Evolutionary conservation across 2,888 invertebrate species (phyloP), one percentile per base, ranked within the genome.

Genomic region (Panopea generosa): DNA sequence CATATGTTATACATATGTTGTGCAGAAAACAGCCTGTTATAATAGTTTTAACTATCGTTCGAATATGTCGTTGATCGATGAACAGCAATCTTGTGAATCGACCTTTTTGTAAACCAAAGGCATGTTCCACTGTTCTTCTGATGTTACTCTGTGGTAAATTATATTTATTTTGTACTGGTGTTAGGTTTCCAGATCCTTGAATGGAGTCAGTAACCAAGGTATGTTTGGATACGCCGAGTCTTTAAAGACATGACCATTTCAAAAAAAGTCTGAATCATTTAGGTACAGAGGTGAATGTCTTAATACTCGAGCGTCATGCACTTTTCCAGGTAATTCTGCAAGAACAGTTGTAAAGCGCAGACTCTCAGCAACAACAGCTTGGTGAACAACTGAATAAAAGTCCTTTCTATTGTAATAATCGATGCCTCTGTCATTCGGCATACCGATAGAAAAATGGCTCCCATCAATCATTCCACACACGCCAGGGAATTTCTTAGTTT

Each of bases 401-500:
- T 61, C 43, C 49, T 73, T 73, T 26, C 73, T 45, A 29, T 73
- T 67, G 67, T 55, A 53, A 43, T 67, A 56, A 16, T 55, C 55
- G 16, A 45, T 26, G 2, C 56, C 67, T 26, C 56, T 26, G 14
- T 52, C 61, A 26, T 14, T 9, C 24, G 61, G 66, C 45, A n/a
- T 49, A 3, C n/a, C 14, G 16, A 73, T 67, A 49, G 45, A 16
- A 27, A 67, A 55, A 55, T 73, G 73, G 26, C 49, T 60, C 9
- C 73, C 61, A 61, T 73, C 73, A n/a, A 66, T 66, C 52, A 53
- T 47, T 14, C 72, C 72, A 14, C 49, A 33, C 14, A 66, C 18
- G 11, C 59, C 60, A 14, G 72, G 65, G n/a, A 72, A 65, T 33
- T 33, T 18, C 22, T 55, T n/a, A n/a, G n/a, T n/a, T n/a, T n/a